Conservation (phyloP, 2,888 invertebrate species). For the Drymonia ruficornis region DNA sequence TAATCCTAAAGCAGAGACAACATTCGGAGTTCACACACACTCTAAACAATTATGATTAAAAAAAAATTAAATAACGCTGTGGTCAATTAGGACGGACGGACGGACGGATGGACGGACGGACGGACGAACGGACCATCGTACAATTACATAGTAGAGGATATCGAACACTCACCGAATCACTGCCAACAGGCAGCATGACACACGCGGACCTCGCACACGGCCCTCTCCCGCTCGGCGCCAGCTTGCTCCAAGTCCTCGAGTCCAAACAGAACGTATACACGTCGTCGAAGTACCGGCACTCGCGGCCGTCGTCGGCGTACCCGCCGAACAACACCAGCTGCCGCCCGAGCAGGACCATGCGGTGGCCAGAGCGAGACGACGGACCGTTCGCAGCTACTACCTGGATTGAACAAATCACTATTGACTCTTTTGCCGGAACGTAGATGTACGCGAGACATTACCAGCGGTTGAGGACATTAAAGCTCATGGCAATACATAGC, state of each 20-base stretch:
- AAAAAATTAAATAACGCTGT: too few species aligned
- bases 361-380: constrained; percentile 91
- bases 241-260: constrained; percentile 90
- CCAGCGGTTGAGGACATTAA: too few species aligned
- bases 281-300: constrained; percentile 96
- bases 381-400: constrained; percentile 86
- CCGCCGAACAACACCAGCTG: constrained; percentile 95
- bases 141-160: too few species aligned
- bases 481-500: too few species aligned
- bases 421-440: too few species aligned
- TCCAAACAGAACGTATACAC: constrained; percentile 92
- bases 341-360: constrained; percentile 93
- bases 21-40: too few species aligned
- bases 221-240: constrained; percentile 86
- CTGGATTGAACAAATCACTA: constrained; percentile 32
- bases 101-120: too few species aligned
- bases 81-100: too few species aligned
- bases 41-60: too few species aligned
- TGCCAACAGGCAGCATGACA: constrained; percentile 86
- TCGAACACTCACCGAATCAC: constrained; percentile 62
- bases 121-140: too few species aligned
- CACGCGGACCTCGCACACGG: constrained; percentile 94
- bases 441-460: too few species aligned
- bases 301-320: constrained; percentile 94
- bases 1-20: too few species aligned